A percentile compares a stretch with the other conserved stretches of the same genome.
These are phyloP conservation scores for Clarias fuscus DNA, from an alignment of 2,797 vertebrate species.

Conservation along the genomic window DNA sequence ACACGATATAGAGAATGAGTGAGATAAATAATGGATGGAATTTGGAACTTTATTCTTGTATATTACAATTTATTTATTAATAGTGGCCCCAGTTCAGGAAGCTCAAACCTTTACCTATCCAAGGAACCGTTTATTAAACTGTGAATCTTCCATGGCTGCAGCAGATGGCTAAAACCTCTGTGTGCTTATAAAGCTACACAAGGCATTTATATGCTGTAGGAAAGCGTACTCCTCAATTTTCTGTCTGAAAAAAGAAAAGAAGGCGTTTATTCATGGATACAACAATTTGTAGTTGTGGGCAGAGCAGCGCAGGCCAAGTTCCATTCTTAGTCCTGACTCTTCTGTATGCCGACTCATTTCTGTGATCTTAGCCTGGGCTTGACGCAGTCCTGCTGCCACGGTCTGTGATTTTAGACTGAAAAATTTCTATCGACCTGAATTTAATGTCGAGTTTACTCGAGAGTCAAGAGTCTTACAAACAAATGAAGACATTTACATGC, in stretches of 20 bases:
- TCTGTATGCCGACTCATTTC: neutral
- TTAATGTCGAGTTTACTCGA: neutral
- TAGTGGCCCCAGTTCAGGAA: neutral
- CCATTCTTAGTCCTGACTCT: slow-evolving; percentile 10
- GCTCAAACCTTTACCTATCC: neutral
- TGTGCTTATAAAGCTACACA: neutral
- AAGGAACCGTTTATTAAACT: neutral
- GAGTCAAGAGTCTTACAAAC: neutral
- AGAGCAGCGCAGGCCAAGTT: slow-evolving; percentile 24
- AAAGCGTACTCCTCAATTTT: slow-evolving; percentile 28
- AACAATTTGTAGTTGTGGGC: slow-evolving; percentile 22
- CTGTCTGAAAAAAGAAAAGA: slow-evolving; percentile 25
- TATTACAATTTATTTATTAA: neutral
- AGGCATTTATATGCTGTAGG: slow-evolving; percentile 25
- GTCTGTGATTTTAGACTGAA: slow-evolving; percentile 9
- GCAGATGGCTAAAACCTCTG: neutral
- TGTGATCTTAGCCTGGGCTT: slow-evolving; percentile 9
- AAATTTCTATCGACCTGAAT: neutral
- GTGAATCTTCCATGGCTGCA: neutral
- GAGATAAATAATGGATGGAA: neutral
- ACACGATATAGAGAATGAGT: too few species aligned
- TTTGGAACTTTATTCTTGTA: neutral
- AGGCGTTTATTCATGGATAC: slow-evolving; percentile 28
- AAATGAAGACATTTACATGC: neutral
- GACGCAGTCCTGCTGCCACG: neutral